Percentiles rank a stretch among this genome's conserved stretches.
These are phyloP conservation scores for Fregetta grallaria DNA, from an alignment of 2,113 vertebrate species.

Conservation along the genomic window DNA sequence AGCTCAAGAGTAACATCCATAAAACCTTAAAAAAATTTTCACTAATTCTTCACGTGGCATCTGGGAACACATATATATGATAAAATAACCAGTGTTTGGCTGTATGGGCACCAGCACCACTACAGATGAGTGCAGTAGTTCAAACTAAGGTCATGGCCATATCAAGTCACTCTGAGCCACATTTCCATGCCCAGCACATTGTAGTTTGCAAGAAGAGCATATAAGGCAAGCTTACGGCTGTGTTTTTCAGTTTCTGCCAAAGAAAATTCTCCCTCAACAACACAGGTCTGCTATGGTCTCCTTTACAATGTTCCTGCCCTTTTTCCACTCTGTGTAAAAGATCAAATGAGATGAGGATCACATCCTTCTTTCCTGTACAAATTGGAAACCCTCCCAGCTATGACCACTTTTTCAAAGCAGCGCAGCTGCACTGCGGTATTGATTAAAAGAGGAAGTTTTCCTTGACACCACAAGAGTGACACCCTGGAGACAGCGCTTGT, in stretches of 20 bases:
- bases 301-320: background rate
- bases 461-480: slow-evolving; percentile 75
- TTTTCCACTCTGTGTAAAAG: background rate
- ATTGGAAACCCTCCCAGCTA: background rate
- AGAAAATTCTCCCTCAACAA: background rate
- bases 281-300: background rate
- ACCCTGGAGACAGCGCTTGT: slow-evolving; percentile 68
- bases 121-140: background rate
- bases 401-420: background rate
- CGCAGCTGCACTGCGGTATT: slow-evolving; percentile 35
- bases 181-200: background rate
- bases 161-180: background rate
- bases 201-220: background rate
- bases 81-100: background rate
- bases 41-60: background rate
- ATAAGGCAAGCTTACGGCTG: background rate
- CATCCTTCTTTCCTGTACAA: background rate
- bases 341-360: background rate
- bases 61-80: background rate
- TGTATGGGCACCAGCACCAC: background rate
- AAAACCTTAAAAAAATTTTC: background rate
- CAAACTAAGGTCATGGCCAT: background rate
- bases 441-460: slow-evolving; percentile 81
- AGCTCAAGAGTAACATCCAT: background rate
- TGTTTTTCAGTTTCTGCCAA: background rate